Evolutionary conservation across 2,113 vertebrate species (phyloP).

Genomic region (Platysteira castanea): DNA sequence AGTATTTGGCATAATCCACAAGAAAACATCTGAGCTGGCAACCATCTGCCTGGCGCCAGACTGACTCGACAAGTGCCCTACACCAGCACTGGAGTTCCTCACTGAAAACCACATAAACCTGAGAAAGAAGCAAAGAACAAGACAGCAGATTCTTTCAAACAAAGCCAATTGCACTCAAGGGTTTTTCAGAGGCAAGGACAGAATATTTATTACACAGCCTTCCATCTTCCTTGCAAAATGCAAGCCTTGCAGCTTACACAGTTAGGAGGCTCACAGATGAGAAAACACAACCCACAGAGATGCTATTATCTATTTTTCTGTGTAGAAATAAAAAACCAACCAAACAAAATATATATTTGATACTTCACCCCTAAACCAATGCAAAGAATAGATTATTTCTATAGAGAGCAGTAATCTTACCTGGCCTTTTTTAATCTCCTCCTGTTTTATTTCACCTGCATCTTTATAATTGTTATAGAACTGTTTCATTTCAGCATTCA

Average conservation of each 20-base stretch:
- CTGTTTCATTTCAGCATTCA: constrained; percentile 67
- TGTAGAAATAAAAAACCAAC: background rate
- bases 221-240: background rate
- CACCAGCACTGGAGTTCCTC: constrained; percentile 74
- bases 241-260: background rate
- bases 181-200: background rate
- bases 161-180: accelerated
- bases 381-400: background rate
- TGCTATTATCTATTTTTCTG: too few species aligned
- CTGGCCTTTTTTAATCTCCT: constrained; percentile 66
- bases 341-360: background rate
- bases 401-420: constrained; percentile 39
- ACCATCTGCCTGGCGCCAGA: constrained; percentile 23
- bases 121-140: background rate
- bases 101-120: constrained; percentile 75
- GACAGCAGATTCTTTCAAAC: background rate
- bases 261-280: background rate
- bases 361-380: background rate
- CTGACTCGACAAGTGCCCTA: constrained; percentile 68
- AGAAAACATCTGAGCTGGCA: constrained; percentile 72
- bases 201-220: background rate
- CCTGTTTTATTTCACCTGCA: constrained; percentile 49
- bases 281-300: background rate
- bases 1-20: constrained; percentile 73
- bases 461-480: constrained; percentile 58